A percentile compares a stretch with the other conserved stretches of the same genome.
These are phyloP conservation scores for Gallinago solitaria DNA, from an alignment of 2,797 vertebrate genomes.

Conservation along the genomic window DNA sequence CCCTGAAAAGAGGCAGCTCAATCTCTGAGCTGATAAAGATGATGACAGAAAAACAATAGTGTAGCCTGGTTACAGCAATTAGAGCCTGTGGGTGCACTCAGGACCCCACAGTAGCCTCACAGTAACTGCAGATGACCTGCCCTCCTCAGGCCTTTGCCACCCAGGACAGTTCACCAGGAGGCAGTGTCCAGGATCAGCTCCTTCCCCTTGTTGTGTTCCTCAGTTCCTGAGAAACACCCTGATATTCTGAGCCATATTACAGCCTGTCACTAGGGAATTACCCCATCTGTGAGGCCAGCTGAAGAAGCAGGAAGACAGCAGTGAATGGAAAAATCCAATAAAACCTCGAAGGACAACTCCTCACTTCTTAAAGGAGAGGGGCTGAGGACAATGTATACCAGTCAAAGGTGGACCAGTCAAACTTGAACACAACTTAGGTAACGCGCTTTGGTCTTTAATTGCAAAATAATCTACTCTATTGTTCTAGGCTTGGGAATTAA, in stretches of 20 bases:
- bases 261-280: neutral
- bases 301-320: neutral
- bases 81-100: neutral
- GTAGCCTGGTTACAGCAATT: neutral
- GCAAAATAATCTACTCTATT: neutral
- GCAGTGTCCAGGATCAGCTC: neutral
- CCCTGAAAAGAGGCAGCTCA: neutral
- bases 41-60: neutral
- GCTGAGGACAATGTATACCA: neutral
- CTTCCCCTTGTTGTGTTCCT: neutral
- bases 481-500: neutral
- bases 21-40: neutral
- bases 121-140: neutral
- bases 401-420: neutral
- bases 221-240: neutral
- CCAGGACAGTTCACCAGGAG: neutral
- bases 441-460: neutral
- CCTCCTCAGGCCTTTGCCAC: neutral
- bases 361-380: neutral
- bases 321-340: neutral
- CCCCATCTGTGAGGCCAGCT: neutral
- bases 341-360: neutral
- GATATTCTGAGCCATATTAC: neutral
- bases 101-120: neutral
- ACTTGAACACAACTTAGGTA: neutral